Percentiles rank a stretch among this genome's conserved stretches.
Conservation (phyloP, 2,888 invertebrate species). For the Bellardia pandia region DNA sequence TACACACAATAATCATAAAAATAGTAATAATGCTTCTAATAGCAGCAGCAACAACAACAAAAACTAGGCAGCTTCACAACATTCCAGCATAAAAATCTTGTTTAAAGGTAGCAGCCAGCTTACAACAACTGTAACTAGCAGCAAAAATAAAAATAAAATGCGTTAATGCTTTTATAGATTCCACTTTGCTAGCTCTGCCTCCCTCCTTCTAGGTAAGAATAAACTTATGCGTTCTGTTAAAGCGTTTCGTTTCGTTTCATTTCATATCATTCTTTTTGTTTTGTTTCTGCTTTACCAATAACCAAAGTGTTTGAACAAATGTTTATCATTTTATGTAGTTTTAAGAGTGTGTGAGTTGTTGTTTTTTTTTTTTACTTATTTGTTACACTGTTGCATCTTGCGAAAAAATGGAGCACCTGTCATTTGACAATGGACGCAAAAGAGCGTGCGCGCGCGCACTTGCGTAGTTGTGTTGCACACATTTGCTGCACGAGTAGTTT, state of each 20-base stretch:
- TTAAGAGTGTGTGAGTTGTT: not conserved
- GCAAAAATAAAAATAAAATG: conserved; percentile 27
- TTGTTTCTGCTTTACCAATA: conserved; percentile 24
- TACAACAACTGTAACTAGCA: conserved; percentile 11
- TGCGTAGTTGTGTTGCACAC: conserved; percentile 42
- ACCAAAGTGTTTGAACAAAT: conserved; percentile 69
- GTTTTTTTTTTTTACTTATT: not conserved
- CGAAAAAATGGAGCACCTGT: conserved; percentile 76
- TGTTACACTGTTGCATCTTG: conserved; percentile 35
- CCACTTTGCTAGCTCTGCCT: conserved; percentile 3
- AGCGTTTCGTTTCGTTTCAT: conserved; percentile 5
- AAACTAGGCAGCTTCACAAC: conserved; percentile 62
- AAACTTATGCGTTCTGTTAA: conserved; percentile 59
- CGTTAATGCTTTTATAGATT: conserved; percentile 53
- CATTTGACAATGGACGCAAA: conserved; percentile 69
- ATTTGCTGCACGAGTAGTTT: conserved; percentile 57
- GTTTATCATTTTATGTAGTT: conserved; percentile 49
- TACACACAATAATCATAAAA: conserved; percentile 1
- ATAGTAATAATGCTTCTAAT: conserved; percentile 21
- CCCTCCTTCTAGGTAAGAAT: not conserved
- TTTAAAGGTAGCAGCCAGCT: conserved; percentile 50
- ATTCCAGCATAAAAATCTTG: conserved; percentile 71
- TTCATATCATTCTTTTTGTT: conserved; percentile 8
- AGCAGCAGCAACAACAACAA: conserved; percentile 5
- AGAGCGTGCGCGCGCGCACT: conserved; percentile 64